Percentiles rank a stretch among this genome's conserved stretches.
Conservation (phyloP, 2,888 invertebrate genomes). For the Sinodicranocentrus sp. region DNA sequence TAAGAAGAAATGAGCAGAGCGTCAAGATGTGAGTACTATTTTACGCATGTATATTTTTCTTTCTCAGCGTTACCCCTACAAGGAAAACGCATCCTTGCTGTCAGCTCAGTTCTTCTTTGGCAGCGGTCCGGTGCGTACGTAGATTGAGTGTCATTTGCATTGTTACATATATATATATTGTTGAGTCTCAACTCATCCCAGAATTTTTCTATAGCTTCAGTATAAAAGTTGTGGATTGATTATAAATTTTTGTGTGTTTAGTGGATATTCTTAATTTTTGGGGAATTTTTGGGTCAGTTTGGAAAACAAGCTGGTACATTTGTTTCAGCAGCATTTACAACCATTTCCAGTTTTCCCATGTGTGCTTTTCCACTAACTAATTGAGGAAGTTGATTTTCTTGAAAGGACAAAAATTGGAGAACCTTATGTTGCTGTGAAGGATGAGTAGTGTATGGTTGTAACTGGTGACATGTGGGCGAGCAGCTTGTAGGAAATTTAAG, state of each 20-base stretch:
- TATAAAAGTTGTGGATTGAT: too few species aligned
- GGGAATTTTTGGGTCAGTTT: neutral
- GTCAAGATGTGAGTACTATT: too few species aligned
- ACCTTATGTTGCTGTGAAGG: neutral
- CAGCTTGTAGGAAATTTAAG: neutral
- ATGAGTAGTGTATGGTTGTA: constrained; percentile 10
- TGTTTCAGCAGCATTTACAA: constrained; percentile 29
- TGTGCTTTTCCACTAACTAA: neutral
- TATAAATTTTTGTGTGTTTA: too few species aligned
- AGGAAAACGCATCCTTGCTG: neutral
- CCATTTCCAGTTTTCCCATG: neutral
- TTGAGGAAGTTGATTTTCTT: constrained; percentile 29
- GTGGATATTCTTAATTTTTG: neutral
- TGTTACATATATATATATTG: neutral
- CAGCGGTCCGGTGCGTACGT: constrained; percentile 52
- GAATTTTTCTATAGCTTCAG: too few species aligned
- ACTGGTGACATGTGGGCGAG: constrained; percentile 54
- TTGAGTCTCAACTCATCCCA: too few species aligned
- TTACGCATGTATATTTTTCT: too few species aligned
- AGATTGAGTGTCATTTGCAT: too few species aligned
- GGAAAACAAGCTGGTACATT: constrained; percentile 33
- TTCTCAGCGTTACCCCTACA: neutral
- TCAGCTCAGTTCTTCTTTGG: constrained; percentile 54
- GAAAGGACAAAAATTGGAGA: neutral
- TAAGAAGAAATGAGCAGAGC: too few species aligned